Evolutionary conservation across 2,797 vertebrate genomes (phyloP).

Genomic region (Rhinella marina): DNA sequence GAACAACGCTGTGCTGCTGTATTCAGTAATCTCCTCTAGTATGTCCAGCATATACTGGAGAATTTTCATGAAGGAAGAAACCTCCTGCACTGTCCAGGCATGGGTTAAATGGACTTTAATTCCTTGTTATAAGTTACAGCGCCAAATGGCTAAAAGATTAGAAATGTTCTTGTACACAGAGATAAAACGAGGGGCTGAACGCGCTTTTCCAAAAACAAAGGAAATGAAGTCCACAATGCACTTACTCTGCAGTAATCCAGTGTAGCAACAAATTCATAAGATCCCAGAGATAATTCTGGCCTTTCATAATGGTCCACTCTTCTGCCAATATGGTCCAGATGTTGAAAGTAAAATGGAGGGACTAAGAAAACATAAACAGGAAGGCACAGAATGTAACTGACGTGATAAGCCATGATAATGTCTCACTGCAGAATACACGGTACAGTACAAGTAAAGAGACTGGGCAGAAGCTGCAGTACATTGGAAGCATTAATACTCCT

Average conservation of each 20-base stretch:
- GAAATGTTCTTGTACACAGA: constrained; percentile 10
- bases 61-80: not conserved
- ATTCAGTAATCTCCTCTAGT: not conserved
- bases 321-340: constrained; percentile 91
- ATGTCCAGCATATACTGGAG: no score
- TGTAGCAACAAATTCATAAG: constrained; percentile 91
- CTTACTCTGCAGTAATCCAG: constrained; percentile 94
- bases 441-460: not conserved
- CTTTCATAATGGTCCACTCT: constrained; percentile 89
- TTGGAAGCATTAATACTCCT: no score
- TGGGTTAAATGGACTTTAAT: not conserved
- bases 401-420: constrained; percentile 34
- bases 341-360: constrained; percentile 92
- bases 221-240: constrained; percentile 55
- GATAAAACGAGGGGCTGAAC: constrained; percentile 11
- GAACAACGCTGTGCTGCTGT: not conserved
- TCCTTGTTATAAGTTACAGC: constrained; percentile 9
- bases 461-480: not conserved
- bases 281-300: constrained; percentile 93
- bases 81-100: not conserved
- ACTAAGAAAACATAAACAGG: constrained; percentile 74
- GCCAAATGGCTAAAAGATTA: constrained; percentile 15
- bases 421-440: constrained; percentile 2
- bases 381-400: constrained; percentile 56
- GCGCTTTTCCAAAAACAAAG: not conserved